Base-by-base conservation (phyloP, 1,140 invertebrate genomes). In the Vollenhovia emeryi region DNA sequence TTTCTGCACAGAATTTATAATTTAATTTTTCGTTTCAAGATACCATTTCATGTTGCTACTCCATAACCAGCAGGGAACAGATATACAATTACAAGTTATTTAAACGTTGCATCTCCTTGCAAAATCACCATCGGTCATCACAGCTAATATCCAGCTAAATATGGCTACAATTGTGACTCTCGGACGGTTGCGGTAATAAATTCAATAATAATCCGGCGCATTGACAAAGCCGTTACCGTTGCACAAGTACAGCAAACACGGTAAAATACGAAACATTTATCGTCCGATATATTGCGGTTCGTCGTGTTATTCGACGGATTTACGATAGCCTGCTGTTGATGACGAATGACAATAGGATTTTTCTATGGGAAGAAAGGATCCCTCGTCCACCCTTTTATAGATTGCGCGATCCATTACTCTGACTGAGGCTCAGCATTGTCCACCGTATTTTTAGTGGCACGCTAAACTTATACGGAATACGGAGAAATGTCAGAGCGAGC, bases 341-440 rank as follows among this genome's bases (percentile, higher is more conserved):
- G 78, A 82, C n/a, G 52, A 52, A 59, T 73, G 68, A 82, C 78
- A 82, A 82, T 82, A 13, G 66, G 8, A 82, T 45, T 82, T 82
- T 82, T 82, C 78, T 33, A 69, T 55, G 13, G 4, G 21, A 66
- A 50, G 27, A n/a, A 30, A 43, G 36, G 15, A 30, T 27, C 36
- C 24, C n/a, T 18, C 40, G 50, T 52, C 52, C 6, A 50, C 21
- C 57, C 30, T 74, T 84, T 30, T 36, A 30, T 66, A 55, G 71
- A 88, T 87, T 43, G 55, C 30, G 52, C 86, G 66, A 52, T 66
- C 52, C 64, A 24, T 33, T 48, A 87, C 88, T 62, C 43, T 24
- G 57, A 48, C 59, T 40, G 24, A 40, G 52, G 43, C 66, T 73
- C 55, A 24, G 52, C 66, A 73, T 82, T 82, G 78, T 82, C 50